Conservation (phyloP, 2,113 vertebrate genomes). For the Ammodytes marinus region DNA sequence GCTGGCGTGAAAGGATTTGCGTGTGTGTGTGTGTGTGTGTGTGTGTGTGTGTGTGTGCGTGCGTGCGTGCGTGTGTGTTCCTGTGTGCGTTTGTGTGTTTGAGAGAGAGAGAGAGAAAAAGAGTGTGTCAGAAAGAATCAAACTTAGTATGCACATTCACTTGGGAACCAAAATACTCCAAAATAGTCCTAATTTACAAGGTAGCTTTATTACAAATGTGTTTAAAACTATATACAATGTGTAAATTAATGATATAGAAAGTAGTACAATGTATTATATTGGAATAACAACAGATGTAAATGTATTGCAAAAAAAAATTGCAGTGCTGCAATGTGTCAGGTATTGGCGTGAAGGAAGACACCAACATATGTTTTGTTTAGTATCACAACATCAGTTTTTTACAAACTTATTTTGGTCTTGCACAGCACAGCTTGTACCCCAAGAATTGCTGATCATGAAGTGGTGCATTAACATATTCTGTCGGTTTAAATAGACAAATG, state of each 20-base stretch:
- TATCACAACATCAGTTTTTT: background rate
- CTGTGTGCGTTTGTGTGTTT: background rate
- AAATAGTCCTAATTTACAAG: background rate
- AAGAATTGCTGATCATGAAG: background rate
- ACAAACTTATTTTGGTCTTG: background rate
- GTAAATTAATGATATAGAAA: background rate
- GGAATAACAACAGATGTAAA: too few relatives aligned
- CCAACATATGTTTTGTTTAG: background rate
- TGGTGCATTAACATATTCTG: background rate
- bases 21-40: slow-evolving; percentile 25
- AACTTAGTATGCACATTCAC: slow-evolving; percentile 10
- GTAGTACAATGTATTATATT: background rate
- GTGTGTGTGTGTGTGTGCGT: slow-evolving; percentile 1
- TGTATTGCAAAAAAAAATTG: background rate
- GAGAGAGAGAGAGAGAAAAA: slow-evolving; percentile 1
- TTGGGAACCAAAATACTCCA: background rate
- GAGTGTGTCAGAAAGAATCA: background rate
- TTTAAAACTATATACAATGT: background rate
- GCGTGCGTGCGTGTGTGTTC: slow-evolving; percentile 16
- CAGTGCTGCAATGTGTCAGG: background rate
- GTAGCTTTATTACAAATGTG: background rate
- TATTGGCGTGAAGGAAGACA: background rate
- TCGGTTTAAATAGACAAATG: slow-evolving; percentile 20
- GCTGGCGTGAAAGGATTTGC: slow-evolving; percentile 35
- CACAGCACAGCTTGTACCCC: background rate